phyloP scores from a whole-genome alignment of 1,140 invertebrate genomes.

The Pollicipes pollicipes region DNA sequence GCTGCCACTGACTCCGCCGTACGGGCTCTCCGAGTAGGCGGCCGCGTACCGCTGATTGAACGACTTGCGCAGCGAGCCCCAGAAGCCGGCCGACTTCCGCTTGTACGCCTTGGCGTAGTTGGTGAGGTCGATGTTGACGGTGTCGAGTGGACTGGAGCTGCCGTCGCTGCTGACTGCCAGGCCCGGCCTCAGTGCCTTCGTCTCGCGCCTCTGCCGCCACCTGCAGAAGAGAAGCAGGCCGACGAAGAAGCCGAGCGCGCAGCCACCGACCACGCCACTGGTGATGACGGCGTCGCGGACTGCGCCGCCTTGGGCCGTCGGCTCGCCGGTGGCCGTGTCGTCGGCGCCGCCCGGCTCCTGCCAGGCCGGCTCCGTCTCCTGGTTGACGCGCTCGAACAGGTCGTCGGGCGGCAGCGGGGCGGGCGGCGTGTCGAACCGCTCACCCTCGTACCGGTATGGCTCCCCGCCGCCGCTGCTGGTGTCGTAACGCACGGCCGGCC shows the following conservation, averaged over 20 bases:
- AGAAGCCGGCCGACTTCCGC: constrained; percentile 14
- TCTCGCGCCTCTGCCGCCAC: neutral
- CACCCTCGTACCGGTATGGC: neutral
- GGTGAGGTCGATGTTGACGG: neutral
- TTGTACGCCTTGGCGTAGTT: neutral
- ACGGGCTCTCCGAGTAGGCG: neutral
- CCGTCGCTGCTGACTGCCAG: neutral
- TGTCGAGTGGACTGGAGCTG: neutral
- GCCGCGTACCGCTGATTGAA: constrained; percentile 12
- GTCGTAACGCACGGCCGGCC: neutral
- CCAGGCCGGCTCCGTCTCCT: neutral
- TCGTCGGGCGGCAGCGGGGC: neutral
- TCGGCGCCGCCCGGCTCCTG: neutral
- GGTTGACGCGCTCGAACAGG: neutral
- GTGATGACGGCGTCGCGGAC: neutral
- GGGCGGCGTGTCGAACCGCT: constrained; percentile 3
- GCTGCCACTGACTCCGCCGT: constrained; percentile 10
- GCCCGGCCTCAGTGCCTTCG: neutral
- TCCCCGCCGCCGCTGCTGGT: neutral
- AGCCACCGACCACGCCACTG: neutral
- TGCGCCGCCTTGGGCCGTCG: neutral
- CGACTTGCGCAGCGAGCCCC: constrained; percentile 17
- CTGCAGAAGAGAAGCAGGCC: neutral
- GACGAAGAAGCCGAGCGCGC: constrained; percentile 2
- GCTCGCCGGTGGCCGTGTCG: neutral